phyloP scores from a whole-genome alignment of 2,113 vertebrate species.

The Carlito syrichta region DNA sequence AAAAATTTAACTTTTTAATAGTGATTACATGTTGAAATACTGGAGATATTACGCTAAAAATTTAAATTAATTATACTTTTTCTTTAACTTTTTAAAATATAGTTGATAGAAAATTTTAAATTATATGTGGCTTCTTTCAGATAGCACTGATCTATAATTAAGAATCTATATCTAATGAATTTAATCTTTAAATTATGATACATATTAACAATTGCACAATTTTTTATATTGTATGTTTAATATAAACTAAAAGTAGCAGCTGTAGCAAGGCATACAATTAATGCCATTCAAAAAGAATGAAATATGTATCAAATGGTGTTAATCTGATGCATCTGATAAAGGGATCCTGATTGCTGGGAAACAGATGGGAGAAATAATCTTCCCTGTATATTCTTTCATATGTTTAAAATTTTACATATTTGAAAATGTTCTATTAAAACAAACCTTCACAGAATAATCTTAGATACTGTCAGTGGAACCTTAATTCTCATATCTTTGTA shows the following conservation, averaged over 20 bases:
- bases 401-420: background rate
- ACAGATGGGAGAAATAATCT: background rate
- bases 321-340: background rate
- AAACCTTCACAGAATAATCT: background rate
- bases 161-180: too few relatives aligned
- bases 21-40: background rate
- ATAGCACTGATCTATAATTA: background rate
- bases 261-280: background rate
- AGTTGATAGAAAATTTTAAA: background rate
- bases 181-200: background rate
- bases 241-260: background rate
- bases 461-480: background rate
- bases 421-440: slow-evolving; percentile 3
- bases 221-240: background rate
- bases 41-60: background rate
- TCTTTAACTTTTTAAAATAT: background rate
- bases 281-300: background rate
- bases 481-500: background rate
- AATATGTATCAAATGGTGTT: background rate
- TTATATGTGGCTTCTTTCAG: background rate
- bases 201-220: background rate
- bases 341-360: background rate
- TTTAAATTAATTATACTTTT: background rate
- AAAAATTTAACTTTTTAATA: background rate
- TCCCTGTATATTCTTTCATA: background rate